phyloP scores from a whole-genome alignment of 2,797 vertebrate genomes.

The Sylvia borin region DNA sequence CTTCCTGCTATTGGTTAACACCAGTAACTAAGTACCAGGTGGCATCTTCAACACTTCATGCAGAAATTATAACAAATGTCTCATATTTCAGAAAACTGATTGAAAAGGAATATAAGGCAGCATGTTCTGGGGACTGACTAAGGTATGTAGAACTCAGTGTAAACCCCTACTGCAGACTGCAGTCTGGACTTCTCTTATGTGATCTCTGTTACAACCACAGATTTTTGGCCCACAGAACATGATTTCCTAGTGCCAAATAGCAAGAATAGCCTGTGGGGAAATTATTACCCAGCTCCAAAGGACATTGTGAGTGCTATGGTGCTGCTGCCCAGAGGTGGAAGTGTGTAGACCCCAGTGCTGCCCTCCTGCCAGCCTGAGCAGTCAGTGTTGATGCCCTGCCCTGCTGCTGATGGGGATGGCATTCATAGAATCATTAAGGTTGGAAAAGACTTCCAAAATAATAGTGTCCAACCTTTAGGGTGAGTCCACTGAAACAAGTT shows the following conservation, averaged over 20 bases:
- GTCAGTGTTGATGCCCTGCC: neutral
- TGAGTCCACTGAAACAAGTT: neutral
- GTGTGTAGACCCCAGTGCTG: neutral
- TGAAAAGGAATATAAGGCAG: neutral
- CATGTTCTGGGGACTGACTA: neutral
- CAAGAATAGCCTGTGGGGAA: neutral
- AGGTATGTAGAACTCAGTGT: neutral
- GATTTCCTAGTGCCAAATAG: neutral
- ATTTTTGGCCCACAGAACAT: neutral
- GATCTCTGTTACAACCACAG: neutral
- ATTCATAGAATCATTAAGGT: neutral
- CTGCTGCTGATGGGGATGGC: neutral
- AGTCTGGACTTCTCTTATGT: neutral
- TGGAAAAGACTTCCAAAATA: neutral
- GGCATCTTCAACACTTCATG: neutral
- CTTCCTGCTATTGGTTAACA: neutral
- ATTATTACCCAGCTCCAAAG: neutral
- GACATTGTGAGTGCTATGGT: neutral
- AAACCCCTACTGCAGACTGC: neutral
- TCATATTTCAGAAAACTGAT: neutral
- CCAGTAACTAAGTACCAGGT: neutral
- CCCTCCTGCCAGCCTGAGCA: neutral
- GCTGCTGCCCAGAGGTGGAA: neutral
- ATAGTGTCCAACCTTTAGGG: neutral
- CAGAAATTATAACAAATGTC: neutral